Evolutionary conservation across 2,888 invertebrate species (phyloP).

Genomic region (Acrobasis repandana): DNA sequence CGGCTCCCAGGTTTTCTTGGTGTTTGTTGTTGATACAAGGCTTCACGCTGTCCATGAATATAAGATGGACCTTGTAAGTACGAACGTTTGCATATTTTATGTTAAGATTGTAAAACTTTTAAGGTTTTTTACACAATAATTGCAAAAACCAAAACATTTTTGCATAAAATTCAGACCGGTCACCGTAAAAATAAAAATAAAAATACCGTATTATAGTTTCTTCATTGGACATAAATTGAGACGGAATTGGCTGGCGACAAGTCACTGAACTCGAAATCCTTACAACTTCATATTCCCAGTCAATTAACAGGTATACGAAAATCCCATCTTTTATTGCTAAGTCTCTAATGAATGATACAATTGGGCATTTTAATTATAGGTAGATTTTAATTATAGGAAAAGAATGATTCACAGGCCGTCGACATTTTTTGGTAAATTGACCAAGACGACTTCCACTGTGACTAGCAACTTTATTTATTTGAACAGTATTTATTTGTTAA

Average conservation of each 20-base stretch:
- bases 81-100: no score
- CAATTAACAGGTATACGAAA: slow-evolving; percentile 12
- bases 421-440: slow-evolving; percentile 13
- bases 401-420: slow-evolving; percentile 10
- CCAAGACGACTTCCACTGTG: slow-evolving; percentile 13
- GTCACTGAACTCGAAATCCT: slow-evolving; percentile 13
- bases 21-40: no score
- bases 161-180: not conserved
- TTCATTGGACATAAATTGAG: slow-evolving; percentile 1
- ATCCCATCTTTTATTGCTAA: slow-evolving; percentile 17
- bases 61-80: no score
- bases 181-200: not conserved
- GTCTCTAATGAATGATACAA: slow-evolving; percentile 2
- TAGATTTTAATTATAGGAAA: no score
- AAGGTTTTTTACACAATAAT: not conserved
- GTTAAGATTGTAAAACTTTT: no score
- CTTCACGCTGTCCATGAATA: no score
- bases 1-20: no score
- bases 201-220: not conserved
- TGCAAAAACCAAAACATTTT: not conserved
- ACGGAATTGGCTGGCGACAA: not conserved
- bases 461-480: not conserved
- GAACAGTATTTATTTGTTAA: not conserved
- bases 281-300: slow-evolving; percentile 10
- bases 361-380: slow-evolving; percentile 10